Base-by-base conservation (phyloP, 2,113 vertebrate species). In the Gymnocephalus cernua region DNA sequence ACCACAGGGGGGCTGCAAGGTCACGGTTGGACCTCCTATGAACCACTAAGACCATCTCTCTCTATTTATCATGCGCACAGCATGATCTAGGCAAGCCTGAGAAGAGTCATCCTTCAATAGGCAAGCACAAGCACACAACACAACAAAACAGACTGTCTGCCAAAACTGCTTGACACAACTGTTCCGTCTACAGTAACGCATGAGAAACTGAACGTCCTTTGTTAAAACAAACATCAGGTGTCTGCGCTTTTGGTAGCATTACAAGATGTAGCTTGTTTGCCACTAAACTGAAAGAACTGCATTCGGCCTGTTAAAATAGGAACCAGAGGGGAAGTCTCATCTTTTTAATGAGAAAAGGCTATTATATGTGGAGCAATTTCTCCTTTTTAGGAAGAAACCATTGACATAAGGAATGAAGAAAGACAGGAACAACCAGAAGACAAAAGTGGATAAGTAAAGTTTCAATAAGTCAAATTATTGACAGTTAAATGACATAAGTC, bases 21-120 rank as follows among this genome's bases (percentile, higher is more conserved):
- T 93, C 92, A 93, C 38, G 67, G 80, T 65, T 84, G 67, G 62
- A 89, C 78, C 76, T 87, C 74, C 71, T 57, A 47, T 79, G 35
- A 86, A 86, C 80, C 76, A 85, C 72, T 32, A 79, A 74, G 56
- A 85, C 79, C 79, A 79, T 79, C 88, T 74, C 76, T 38, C 65
- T 73, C 90, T 79, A 95, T 95, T 92, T 82, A 94, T 95, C 94
- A 94, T 88, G 44, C 12, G 19, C 92, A 59, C 95, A 94, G 95
- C 91, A 12, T 92, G 93, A 88, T 88, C 45, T 27, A 47, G 82
- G 87, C 78, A 88, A 78, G 80, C 62, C 56, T 89, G 89, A 91
- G 77, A 88, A 86, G 87, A 90, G 85, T 77, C 92, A 93, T 94
- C 88, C 77, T 93, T 95, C 92, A 95, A 84, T 48, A 58, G 83